phyloP scores from a whole-genome alignment of 2,888 invertebrate genomes.

The Suillia variegata region DNA sequence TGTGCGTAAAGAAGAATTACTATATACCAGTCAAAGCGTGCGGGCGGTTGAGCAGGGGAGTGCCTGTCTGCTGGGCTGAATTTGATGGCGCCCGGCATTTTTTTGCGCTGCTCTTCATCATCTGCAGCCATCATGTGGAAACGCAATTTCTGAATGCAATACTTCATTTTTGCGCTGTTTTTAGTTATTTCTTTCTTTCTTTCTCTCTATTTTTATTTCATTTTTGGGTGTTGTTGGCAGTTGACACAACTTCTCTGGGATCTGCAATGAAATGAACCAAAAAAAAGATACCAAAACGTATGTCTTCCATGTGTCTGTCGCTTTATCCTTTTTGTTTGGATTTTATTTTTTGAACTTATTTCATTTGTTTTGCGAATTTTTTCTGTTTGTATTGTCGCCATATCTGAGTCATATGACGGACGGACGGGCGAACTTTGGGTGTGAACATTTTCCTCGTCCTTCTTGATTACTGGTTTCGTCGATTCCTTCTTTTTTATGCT shows the following conservation, averaged over 20 bases:
- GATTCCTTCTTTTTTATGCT: no score
- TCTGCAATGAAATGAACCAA: no score
- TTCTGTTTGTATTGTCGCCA: constrained; percentile 14
- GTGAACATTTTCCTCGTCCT: no score
- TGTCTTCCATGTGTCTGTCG: not conserved
- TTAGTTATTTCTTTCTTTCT: not conserved
- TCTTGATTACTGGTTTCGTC: no score
- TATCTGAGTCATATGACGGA: constrained; percentile 23
- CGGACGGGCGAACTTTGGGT: no score
- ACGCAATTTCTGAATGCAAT: not conserved
- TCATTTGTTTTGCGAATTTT: constrained; percentile 16
- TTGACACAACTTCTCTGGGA: constrained; percentile 8
- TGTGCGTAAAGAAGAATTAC: no score
- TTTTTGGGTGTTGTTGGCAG: constrained; percentile 7
- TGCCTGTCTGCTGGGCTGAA: no score
- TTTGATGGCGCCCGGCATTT: constrained; percentile 19
- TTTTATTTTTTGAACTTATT: constrained; percentile 27
- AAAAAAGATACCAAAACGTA: no score
- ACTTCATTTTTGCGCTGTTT: not conserved
- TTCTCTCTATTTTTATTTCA: constrained; percentile 14
- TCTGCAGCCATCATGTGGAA: not conserved
- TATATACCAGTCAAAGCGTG: no score
- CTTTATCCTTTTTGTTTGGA: not conserved
- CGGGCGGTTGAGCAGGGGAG: no score
- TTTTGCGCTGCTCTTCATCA: constrained; percentile 15